Conservation (phyloP, 2,113 vertebrate species). For the Miniopterus natalensis region DNA sequence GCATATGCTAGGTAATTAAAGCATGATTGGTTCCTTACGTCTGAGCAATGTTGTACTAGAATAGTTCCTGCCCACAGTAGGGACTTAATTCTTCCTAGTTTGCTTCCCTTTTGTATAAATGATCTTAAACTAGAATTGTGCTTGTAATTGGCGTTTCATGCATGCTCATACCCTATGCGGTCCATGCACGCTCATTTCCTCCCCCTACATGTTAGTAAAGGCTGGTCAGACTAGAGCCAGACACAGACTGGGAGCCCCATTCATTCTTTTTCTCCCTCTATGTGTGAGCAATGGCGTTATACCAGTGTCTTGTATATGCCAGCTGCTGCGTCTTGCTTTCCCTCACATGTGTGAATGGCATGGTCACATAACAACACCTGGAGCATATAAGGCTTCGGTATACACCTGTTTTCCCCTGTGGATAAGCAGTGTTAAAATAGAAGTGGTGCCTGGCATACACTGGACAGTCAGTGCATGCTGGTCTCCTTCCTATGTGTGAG, state of each 20-base stretch:
- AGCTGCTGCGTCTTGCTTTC: neutral
- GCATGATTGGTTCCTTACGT: neutral
- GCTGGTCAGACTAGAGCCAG: neutral
- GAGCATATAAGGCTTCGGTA: neutral
- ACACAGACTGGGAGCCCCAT: neutral
- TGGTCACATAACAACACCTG: too few species aligned
- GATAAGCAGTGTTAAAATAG: neutral
- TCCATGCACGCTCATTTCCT: neutral
- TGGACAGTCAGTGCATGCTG: neutral
- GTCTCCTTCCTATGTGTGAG: neutral
- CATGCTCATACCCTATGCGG: neutral
- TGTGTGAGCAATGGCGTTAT: neutral
- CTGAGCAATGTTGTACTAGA: neutral
- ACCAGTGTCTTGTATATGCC: neutral
- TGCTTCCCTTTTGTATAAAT: neutral
- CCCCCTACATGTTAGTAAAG: neutral
- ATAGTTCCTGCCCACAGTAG: neutral
- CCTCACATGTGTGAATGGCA: neutral
- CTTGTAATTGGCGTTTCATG: neutral
- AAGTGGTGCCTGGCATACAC: neutral
- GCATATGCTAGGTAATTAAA: neutral
- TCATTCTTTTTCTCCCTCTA: neutral
- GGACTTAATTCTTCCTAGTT: neutral
- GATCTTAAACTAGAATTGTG: neutral
- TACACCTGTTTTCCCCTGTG: neutral